Conservation (phyloP, 2,113 vertebrate species). For the Crotalus tigris region DNA sequence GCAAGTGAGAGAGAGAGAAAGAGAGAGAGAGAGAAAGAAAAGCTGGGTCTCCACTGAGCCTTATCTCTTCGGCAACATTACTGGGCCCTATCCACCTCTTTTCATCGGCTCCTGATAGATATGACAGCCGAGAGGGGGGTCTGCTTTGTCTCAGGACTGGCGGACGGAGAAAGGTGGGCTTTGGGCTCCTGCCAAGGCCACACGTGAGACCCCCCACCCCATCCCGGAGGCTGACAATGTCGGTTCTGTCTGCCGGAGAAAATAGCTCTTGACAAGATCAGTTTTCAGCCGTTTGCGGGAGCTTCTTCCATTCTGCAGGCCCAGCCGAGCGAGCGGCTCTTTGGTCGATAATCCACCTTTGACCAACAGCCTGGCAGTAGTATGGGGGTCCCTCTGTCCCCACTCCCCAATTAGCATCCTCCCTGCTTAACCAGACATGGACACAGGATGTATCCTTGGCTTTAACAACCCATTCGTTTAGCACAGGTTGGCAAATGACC, state of each 20-base stretch:
- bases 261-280: slow-evolving; percentile 77
- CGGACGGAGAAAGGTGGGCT: slow-evolving; percentile 69
- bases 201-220: slow-evolving; percentile 59
- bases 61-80: slow-evolving; percentile 68
- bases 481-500: no score
- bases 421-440: neutral
- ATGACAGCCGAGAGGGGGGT: slow-evolving; percentile 62
- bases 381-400: slow-evolving; percentile 14
- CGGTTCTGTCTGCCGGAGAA: slow-evolving; percentile 72
- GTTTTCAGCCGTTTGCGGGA: slow-evolving; percentile 76
- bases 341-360: slow-evolving; percentile 57
- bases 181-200: slow-evolving; percentile 60
- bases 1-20: no score
- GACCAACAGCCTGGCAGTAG: slow-evolving; percentile 51
- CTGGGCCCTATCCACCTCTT: slow-evolving; percentile 65
- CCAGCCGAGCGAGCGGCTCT: slow-evolving; percentile 49
- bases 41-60: slow-evolving; percentile 70
- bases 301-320: slow-evolving; percentile 63
- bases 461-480: no score
- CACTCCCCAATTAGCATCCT: neutral
- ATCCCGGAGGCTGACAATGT: slow-evolving; percentile 66
- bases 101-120: slow-evolving; percentile 67
- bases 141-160: slow-evolving; percentile 71
- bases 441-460: no score
- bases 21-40: no score